A percentile compares a stretch with the other conserved stretches of the same genome.
phyloP scores from a whole-genome alignment of 2,888 invertebrate genomes.

The Malthinus flaveolus region DNA sequence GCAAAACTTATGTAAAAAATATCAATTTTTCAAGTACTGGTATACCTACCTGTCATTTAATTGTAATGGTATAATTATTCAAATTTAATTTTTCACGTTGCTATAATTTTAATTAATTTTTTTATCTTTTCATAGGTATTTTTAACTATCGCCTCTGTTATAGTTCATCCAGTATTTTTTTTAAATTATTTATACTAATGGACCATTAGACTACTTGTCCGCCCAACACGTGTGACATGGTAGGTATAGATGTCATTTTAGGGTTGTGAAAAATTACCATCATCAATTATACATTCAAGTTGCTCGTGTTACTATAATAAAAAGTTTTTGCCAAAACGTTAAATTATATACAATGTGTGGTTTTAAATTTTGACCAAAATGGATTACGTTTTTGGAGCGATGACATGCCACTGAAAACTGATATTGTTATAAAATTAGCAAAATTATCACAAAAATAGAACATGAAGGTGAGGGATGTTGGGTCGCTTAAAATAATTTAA shows the following conservation, averaged over 20 bases:
- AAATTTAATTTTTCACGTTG: no score
- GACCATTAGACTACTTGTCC: constrained; percentile 47
- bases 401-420: not conserved
- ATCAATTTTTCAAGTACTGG: no score
- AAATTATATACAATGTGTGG: constrained; percentile 4
- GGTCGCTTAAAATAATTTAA: not conserved
- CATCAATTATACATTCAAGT: constrained; percentile 48
- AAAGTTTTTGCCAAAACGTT: not conserved
- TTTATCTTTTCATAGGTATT: no score
- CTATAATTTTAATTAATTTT: no score
- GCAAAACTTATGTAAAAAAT: no score
- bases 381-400: not conserved
- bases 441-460: no score
- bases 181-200: constrained; percentile 41
- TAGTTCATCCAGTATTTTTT: no score
- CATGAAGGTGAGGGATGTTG: not conserved
- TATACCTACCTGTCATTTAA: no score
- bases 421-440: no score
- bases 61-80: no score
- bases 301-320: constrained; percentile 10
- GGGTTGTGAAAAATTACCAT: constrained; percentile 51
- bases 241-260: constrained; percentile 45
- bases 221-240: constrained; percentile 44
- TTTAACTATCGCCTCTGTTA: no score
- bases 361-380: not conserved